Evolutionary conservation across 2,888 invertebrate genomes (phyloP).

Genomic region (Teleogryllus oceanicus): DNA sequence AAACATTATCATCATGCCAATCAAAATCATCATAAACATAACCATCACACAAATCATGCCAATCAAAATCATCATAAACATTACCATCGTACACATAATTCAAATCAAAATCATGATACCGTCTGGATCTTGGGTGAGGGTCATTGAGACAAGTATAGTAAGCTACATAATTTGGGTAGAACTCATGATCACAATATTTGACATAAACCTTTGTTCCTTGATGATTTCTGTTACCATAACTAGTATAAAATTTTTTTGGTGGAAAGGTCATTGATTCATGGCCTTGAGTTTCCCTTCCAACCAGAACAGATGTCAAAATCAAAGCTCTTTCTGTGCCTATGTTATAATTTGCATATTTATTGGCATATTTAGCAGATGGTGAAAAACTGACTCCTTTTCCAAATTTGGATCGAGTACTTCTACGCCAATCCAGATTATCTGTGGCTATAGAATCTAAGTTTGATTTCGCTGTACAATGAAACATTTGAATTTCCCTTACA

Average conservation of each 20-base stretch:
- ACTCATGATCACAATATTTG: conserved; percentile 27
- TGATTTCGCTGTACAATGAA: conserved; percentile 32
- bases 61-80: no score
- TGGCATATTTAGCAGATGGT: conserved; percentile 34
- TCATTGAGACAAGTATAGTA: no score
- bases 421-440: conserved; percentile 36
- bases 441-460: conserved; percentile 31
- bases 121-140: no score
- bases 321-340: conserved; percentile 8
- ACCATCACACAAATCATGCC: no score
- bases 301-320: conserved; percentile 22
- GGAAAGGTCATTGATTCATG: not conserved
- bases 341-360: conserved; percentile 32
- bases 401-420: conserved; percentile 30
- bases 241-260: not conserved
- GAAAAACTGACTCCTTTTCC: conserved; percentile 38
- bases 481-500: conserved; percentile 30
- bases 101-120: no score
- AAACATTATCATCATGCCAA: no score
- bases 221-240: not conserved
- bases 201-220: conserved; percentile 22
- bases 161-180: no score
- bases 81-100: no score
- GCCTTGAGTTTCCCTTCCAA: not conserved
- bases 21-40: no score